Conservation (phyloP, 2,113 vertebrate species). For the Notothenia coriiceps region DNA sequence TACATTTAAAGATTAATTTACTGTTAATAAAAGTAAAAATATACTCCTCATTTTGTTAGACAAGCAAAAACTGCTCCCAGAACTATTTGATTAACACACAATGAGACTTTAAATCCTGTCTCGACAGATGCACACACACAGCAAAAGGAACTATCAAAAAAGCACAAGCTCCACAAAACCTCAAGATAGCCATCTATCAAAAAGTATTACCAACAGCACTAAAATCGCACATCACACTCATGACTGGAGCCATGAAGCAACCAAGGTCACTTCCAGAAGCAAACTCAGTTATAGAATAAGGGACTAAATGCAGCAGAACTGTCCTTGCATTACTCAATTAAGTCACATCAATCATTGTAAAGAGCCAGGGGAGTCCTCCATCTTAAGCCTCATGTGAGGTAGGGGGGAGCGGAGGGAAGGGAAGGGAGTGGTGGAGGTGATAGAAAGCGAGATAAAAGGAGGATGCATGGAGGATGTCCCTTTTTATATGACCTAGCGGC, state of each 20-base stretch:
- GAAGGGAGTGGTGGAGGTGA: slow-evolving; percentile 39
- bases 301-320: slow-evolving; percentile 60
- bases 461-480: slow-evolving; percentile 64
- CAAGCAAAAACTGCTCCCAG: slow-evolving; percentile 16
- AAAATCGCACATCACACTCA: slow-evolving; percentile 39
- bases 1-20: slow-evolving; percentile 29
- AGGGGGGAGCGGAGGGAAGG: slow-evolving; percentile 19
- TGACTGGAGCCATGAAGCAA: slow-evolving; percentile 26
- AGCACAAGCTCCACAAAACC: slow-evolving; percentile 31
- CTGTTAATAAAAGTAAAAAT: slow-evolving; percentile 28
- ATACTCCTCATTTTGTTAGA: slow-evolving; percentile 18
- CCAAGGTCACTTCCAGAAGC: slow-evolving; percentile 54
- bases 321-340: slow-evolving; percentile 77
- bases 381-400: slow-evolving; percentile 40
- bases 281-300: slow-evolving; percentile 24
- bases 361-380: slow-evolving; percentile 59
- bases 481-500: slow-evolving; percentile 52
- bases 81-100: slow-evolving; percentile 29
- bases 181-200: slow-evolving; percentile 33
- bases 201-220: slow-evolving; percentile 32
- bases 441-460: slow-evolving; percentile 44
- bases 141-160: slow-evolving; percentile 13
- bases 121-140: background rate
- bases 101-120: slow-evolving; percentile 24
- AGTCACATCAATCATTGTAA: slow-evolving; percentile 71